These are phyloP conservation scores for Pluvianellus socialis DNA, from an alignment of 2,113 vertebrate species.

Conservation along the genomic window DNA sequence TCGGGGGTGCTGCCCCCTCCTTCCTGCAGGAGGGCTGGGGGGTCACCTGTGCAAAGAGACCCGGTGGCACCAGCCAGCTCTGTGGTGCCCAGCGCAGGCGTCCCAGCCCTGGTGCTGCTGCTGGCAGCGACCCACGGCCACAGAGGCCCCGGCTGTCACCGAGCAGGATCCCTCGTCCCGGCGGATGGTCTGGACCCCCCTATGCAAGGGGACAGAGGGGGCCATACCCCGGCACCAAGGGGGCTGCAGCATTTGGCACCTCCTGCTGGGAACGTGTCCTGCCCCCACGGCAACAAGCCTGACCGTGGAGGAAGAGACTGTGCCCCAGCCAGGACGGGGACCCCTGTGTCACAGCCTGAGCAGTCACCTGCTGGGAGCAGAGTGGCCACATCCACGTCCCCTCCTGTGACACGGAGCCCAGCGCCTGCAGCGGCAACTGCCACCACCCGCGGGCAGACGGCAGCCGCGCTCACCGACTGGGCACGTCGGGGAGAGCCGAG, in stretches of 20 bases:
- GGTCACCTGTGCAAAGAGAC: background rate
- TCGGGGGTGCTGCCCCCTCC: background rate
- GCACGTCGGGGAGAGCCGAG: background rate
- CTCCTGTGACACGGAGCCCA: background rate
- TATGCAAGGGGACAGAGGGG: background rate
- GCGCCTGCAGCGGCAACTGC: accelerated
- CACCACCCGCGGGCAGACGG: accelerated
- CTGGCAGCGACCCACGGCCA: background rate
- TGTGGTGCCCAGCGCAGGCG: background rate
- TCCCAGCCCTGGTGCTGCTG: background rate
- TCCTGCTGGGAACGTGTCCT: background rate
- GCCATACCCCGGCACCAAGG: background rate
- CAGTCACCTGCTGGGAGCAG: background rate
- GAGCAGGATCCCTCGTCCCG: background rate
- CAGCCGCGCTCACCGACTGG: background rate
- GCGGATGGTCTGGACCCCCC: background rate
- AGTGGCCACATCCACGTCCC: background rate
- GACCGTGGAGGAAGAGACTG: background rate
- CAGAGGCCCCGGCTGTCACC: too few species aligned
- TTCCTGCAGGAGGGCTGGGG: background rate
- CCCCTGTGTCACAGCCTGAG: background rate
- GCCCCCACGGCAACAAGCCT: background rate
- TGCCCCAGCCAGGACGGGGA: background rate
- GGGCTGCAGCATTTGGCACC: background rate
- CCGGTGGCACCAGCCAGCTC: background rate